A percentile compares a stretch with the other conserved stretches of the same genome.
Evolutionary conservation across 2,888 invertebrate genomes (phyloP).

Genomic region (Drosophila rubida): DNA sequence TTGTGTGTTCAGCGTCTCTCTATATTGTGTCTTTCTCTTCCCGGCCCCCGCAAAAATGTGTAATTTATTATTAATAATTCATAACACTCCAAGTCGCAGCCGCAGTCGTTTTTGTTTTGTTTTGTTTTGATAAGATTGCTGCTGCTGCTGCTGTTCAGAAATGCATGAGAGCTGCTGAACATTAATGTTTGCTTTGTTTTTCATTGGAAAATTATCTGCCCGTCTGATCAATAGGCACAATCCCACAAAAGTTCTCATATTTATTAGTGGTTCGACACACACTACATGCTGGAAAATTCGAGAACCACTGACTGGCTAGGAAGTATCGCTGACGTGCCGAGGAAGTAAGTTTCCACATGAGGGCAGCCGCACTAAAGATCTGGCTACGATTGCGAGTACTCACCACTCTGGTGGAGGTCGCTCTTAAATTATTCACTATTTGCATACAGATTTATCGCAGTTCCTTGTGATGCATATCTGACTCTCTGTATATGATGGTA

Average conservation of each 20-base stretch:
- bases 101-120: slow-evolving; percentile 35
- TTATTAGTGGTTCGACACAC: slow-evolving; percentile 28
- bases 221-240: slow-evolving; percentile 11
- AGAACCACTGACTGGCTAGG: slow-evolving; percentile 3
- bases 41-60: slow-evolving; percentile 60
- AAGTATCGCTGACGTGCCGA: slow-evolving; percentile 8
- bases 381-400: background rate
- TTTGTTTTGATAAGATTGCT: slow-evolving; percentile 68
- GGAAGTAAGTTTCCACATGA: slow-evolving; percentile 21
- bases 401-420: background rate
- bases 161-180: slow-evolving; percentile 39
- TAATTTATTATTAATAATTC: slow-evolving; percentile 83
- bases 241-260: slow-evolving; percentile 4
- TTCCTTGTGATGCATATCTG: background rate
- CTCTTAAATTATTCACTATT: background rate
- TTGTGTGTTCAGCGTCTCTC: slow-evolving; percentile 42
- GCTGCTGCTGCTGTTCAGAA: slow-evolving; percentile 39
- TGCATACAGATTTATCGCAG: background rate
- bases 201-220: slow-evolving; percentile 63
- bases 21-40: too few species aligned
- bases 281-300: slow-evolving; percentile 23
- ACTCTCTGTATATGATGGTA: too few species aligned
- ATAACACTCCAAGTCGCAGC: slow-evolving; percentile 72
- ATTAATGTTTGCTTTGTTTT: slow-evolving; percentile 44
- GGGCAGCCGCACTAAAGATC: slow-evolving; percentile 10